A percentile compares a stretch with the other conserved stretches of the same genome.
phyloP scores from a whole-genome alignment of 2,113 vertebrate genomes.

The Gallinago media region DNA sequence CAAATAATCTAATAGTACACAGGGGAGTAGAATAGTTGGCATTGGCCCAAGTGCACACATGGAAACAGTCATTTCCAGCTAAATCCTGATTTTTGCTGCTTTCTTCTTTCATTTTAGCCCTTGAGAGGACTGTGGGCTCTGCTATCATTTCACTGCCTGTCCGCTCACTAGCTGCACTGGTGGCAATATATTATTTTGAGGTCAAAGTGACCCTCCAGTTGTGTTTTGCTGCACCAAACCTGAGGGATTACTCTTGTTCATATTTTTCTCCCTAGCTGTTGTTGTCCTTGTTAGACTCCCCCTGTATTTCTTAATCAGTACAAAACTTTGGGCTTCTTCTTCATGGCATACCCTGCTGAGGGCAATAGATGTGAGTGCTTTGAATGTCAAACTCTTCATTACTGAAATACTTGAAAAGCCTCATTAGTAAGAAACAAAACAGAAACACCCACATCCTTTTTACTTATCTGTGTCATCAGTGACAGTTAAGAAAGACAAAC shows the following conservation, averaged over 20 bases:
- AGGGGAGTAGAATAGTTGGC: not conserved
- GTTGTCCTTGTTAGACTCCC: constrained; percentile 16
- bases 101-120: not conserved
- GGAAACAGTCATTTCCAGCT: not conserved
- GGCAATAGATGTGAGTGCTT: constrained; percentile 49
- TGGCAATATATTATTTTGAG: not conserved
- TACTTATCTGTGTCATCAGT: constrained; percentile 60
- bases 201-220: constrained; percentile 20
- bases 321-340: constrained; percentile 1
- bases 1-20: not conserved
- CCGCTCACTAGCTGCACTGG: not conserved
- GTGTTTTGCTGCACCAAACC: not conserved
- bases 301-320: not conserved
- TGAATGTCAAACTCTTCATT: constrained; percentile 49
- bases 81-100: not conserved
- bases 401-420: constrained; percentile 66
- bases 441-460: constrained; percentile 64
- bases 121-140: not conserved
- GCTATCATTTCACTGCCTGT: not conserved
- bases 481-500: constrained; percentile 67
- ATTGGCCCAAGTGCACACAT: not conserved
- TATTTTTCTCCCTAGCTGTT: not conserved
- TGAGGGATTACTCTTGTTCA: not conserved
- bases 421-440: constrained; percentile 70
- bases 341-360: constrained; percentile 26